Base-by-base conservation (phyloP, 2,888 invertebrate genomes). In the Subacronicta megacephala region DNA sequence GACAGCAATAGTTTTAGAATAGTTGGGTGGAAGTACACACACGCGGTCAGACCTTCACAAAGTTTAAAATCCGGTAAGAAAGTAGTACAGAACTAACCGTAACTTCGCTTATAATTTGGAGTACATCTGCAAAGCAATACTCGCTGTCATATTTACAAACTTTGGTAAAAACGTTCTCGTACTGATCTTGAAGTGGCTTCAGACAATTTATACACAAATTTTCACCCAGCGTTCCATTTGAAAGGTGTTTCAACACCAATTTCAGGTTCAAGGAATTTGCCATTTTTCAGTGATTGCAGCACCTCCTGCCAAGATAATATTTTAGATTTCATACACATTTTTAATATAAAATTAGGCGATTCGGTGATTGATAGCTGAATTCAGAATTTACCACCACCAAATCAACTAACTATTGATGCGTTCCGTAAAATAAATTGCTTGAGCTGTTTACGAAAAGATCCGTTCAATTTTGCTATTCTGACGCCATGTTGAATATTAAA, bases 131-230 rank as follows among this genome's bases (percentile, higher is more conserved):
- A 49, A 92, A 80, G 61, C 90, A 89, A 76, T 85, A 92, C 53
- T 90, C 89, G 15, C 79, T 72, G 15, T 85, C 83, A 50, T 82
- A 84, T 65, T 85, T 90, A 70, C 88, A 90, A 42, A 93, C 73
- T 65, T 77, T 84, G 0, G 93, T 91, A 50, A 88, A 90, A 51
- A 91, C 82, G 72, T 87, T 89, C 62, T 93, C 92, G 62, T 75
- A 85, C 13, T 64, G 35, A 13, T 80, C 82, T 36, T 67, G 72
- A 17, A 92, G 64, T 6, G 87, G 87, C 31, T 68, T 49, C 46
- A 93, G 81, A 72, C 93, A 94, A 73, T 90, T 77, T 43, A 88
- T 72, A 74, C 93, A 94, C 47, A 92, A 72, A 52, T 83, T 85
- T 46, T 87, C 82, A 4, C 72, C 81, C 13, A 93, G 73, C 26